Base-by-base conservation (phyloP, 2,888 invertebrate genomes). In the Protonemura montana region DNA sequence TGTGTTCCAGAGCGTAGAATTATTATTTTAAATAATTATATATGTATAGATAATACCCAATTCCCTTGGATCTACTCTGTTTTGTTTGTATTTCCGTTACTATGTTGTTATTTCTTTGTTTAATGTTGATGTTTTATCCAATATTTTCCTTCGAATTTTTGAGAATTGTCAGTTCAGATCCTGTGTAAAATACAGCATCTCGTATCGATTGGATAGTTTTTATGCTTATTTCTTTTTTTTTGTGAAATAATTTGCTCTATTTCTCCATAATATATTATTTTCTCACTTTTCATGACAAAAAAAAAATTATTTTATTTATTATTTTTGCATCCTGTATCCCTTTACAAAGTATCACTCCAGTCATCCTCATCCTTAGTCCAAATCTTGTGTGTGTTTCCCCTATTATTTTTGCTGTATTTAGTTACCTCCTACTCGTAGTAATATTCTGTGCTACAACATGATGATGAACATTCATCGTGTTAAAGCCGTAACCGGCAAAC, bases 81-180 rank as follows among this genome's bases (percentile, higher is more conserved):
- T 81, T 81, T 83, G 82, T 85, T 82, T 83, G 78, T 26, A 85
- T 86, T 88, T 88, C 88, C 87, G 89, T 88, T 88, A 35, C 35
- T 35, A 87, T 87, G 78, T 88, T 86, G 88, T 88, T 87, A 88
- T 87, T 86, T 85, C 88, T 89, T 87, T 89, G 87, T 88, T 88
- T 88, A 59, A 59, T 59, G 59, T 59, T 59, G 59, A 59, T 59
- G 59, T 59, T 59, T 59, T 59, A 59, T 59, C 59, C 59, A 59
- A 59, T 59, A 59, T 59, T 59, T 3, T 59, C 6, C 59, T 59
- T 59, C 59, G 59, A 59, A 21, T 59, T 59, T 59, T 59, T 59
- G 59, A 59, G 59, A 59, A 59, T 21, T 59, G 16, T 16, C 59
- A 59, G 16, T 1, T 59, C 59, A 59, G 59, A 21, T 35, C 59